Evolutionary conservation across 2,797 vertebrate genomes (phyloP), one percentile per base, ranked within the genome.

Genomic region (Cyclopterus lumpus): DNA sequence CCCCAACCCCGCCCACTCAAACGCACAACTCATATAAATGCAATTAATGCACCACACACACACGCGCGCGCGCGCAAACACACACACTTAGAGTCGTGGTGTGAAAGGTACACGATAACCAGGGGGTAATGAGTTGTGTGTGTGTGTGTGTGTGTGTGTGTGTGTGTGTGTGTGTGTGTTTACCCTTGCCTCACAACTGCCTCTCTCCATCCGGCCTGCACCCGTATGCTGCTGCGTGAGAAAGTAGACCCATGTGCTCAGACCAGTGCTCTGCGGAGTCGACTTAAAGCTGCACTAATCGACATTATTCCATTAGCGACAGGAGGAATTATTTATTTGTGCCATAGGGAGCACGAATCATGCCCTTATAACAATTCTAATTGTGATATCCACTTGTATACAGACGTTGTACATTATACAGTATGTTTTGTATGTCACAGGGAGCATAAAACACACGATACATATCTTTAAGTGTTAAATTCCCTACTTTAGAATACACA

Each of bases 101-200:
- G 93, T 93, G 91, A 94, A 93, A 93, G 81, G 87, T 90, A 93
- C 90, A 93, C 88, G 55, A 86, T 86, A 70, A 82, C 67, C 65
- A 69, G 73, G 65, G 58, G 78, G 83, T 92, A 92, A 93, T 93
- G 91, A 91, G 90, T 83, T 89, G 76, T 77, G 82, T 82, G 85
- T 91, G 90, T 93, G 76, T 77, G 82, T 89, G 76, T 77, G 82
- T 89, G 76, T 77, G 82, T 89, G 76, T 77, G 82, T 89, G 76
- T 77, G 82, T 89, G 76, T 77, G 82, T 89, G 76, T 77, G 82
- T 89, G 76, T 77, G 82, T 82, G 85, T 91, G 90, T 93, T 92
- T 92, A 85, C 69, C 75, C 84, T 85, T 0, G 71, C 89, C 86
- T 84, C 74, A 26, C 68, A 68, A 71, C 57, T 30, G 64, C 85